phyloP scores from a whole-genome alignment of 2,113 vertebrate genomes.

The Corythornis vintsioides region DNA sequence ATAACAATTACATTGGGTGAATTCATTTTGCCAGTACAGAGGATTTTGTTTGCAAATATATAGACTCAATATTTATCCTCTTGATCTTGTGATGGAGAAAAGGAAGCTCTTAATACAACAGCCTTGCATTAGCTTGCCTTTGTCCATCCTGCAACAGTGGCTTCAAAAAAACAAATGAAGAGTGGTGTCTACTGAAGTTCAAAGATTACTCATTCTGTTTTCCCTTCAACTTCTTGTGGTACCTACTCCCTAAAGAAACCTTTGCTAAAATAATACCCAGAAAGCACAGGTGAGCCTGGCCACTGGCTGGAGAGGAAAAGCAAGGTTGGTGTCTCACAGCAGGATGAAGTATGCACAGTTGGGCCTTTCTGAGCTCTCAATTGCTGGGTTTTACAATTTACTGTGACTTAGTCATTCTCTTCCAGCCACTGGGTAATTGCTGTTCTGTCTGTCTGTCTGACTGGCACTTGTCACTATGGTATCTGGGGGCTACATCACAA shows the following conservation, averaged over 20 bases:
- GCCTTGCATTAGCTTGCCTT: neutral
- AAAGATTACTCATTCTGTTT: neutral
- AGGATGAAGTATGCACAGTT: neutral
- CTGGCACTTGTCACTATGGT: neutral
- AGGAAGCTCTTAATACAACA: neutral
- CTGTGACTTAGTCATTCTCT: neutral
- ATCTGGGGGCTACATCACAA: slow-evolving; percentile 2
- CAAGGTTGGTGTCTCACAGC: neutral
- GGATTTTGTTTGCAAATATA: neutral
- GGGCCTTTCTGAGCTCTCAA: neutral
- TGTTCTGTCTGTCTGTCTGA: neutral
- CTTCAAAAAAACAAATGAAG: neutral
- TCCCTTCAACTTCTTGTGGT: neutral
- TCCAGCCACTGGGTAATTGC: neutral
- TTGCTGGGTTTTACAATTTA: neutral
- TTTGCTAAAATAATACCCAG: neutral
- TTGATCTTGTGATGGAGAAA: neutral
- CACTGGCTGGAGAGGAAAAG: neutral
- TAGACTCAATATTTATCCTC: neutral
- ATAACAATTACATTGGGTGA: neutral
- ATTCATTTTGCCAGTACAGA: neutral
- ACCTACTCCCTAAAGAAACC: neutral
- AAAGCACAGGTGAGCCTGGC: neutral
- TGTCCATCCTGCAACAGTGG: neutral
- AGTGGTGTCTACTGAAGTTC: neutral